A percentile compares a stretch with the other conserved stretches of the same genome.
Conservation (phyloP, 2,888 invertebrate genomes). For the Aelia acuminata region DNA sequence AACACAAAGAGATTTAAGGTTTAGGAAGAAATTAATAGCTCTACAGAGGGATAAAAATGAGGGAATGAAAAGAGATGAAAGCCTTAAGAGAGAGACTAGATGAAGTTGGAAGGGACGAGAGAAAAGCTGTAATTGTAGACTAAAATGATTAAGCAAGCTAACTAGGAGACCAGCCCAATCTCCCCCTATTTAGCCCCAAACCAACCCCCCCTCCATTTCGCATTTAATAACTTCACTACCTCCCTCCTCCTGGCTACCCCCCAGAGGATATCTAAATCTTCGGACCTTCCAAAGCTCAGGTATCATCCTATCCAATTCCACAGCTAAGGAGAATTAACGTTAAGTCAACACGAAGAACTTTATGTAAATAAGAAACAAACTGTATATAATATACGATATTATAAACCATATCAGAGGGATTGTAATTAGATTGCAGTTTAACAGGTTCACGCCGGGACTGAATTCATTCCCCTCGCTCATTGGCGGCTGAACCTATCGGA, state of each 20-base stretch:
- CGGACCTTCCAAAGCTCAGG: background rate
- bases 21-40: background rate
- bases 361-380: too few species aligned
- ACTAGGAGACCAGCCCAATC: background rate
- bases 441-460: too few species aligned
- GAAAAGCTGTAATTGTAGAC: conserved; percentile 22
- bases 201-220: background rate
- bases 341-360: too few species aligned
- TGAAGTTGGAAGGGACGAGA: conserved; percentile 29
- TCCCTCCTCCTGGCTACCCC: background rate
- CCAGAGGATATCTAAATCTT: background rate
- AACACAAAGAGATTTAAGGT: background rate
- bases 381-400: too few species aligned
- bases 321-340: too few species aligned
- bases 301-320: background rate
- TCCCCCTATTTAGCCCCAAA: conserved; percentile 23
- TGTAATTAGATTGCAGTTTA: too few species aligned
- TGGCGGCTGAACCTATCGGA: too few species aligned
- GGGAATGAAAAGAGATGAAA: background rate
- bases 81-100: conserved; percentile 2
- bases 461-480: too few species aligned
- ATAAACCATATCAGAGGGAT: too few species aligned
- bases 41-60: background rate
- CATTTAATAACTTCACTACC: background rate
- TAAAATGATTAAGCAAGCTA: background rate